phyloP scores from a whole-genome alignment of 2,888 invertebrate species.

The Sinodicranocentrus sp. region DNA sequence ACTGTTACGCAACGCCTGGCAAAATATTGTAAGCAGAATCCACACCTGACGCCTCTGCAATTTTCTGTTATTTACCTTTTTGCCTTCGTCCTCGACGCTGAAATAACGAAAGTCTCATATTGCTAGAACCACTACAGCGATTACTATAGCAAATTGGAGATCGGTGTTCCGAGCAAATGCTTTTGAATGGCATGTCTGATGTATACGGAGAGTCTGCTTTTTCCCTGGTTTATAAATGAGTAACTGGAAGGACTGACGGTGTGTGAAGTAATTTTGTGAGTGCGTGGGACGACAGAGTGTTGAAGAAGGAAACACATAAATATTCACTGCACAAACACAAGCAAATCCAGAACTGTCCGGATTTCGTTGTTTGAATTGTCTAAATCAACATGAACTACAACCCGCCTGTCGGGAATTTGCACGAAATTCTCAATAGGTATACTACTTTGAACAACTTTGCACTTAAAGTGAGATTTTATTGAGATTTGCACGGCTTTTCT shows the following conservation, averaged over 20 bases:
- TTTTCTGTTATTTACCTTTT: conserved; percentile 28
- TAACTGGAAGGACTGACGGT: neutral
- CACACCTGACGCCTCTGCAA: conserved; percentile 58
- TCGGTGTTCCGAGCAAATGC: neutral
- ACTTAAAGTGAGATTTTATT: neutral
- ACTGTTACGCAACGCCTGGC: too few species aligned
- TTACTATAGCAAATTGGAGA: neutral
- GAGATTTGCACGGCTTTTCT: neutral
- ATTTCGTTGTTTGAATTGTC: too few species aligned
- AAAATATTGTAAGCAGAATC: neutral
- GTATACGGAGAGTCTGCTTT: neutral
- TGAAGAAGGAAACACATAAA: too few species aligned
- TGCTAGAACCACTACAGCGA: neutral
- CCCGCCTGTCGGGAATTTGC: too few species aligned
- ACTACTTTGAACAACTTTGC: neutral
- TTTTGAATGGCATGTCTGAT: conserved; percentile 19
- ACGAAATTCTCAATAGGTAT: too few species aligned
- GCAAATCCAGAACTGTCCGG: neutral
- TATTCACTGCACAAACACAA: neutral
- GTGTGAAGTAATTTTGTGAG: neutral
- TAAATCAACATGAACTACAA: too few species aligned
- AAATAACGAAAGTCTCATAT: conserved; percentile 20
- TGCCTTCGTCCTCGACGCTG: neutral
- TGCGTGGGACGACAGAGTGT: conserved; percentile 4
- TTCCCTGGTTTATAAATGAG: neutral